Base-by-base conservation (phyloP, 1,140 invertebrate species). In the Zaprionus gabonicus region DNA sequence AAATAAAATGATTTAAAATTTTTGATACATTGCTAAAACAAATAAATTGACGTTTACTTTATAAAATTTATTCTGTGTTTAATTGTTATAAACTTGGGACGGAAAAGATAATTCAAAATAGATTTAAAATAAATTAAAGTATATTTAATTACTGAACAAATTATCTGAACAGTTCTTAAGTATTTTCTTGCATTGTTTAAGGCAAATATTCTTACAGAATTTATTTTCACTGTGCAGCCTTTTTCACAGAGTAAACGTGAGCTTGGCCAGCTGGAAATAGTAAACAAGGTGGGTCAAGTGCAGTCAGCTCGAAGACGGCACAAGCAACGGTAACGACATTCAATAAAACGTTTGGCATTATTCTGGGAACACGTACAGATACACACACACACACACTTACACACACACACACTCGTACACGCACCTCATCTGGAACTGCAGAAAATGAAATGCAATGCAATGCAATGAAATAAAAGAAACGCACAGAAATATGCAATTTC, bases 401-500 rank as follows among this genome's bases (percentile, higher is more conserved):
- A 31, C 23, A 68, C 20, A 55, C 13, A 57, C 34, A 55, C 4
- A 56, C 20, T 20, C 20, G 20, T 9, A 15, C 38, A 67, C n/a
- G 27, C 34, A 25, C 25, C 23, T 6, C 31, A 46, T 41, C 70
- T 27, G 69, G 63, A 74, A 31, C 62, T 78, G 36, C 13, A 63
- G 44, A 63, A 82, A 86, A 77, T 78, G 64, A 53, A 76, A 57
- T 66, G 73, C 60, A 76, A 66, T 71, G 74, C 81, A 23, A 23
- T 31, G 28, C 7, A 86, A 81, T 81, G 82, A 76, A 87, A 88
- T 76, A 71, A 81, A 84, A 73, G 85, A 90, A 88, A 85, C 71
- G 71, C 75, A 88, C 78, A 90, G 85, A 88, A 88, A 88, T 88
- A 88, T 88, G 85, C 85, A 88, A 88, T 88, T 88, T 85, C 85